These are phyloP conservation scores for Acanthopleura granulata DNA, from an alignment of 2,888 invertebrate genomes.

Conservation along the genomic window DNA sequence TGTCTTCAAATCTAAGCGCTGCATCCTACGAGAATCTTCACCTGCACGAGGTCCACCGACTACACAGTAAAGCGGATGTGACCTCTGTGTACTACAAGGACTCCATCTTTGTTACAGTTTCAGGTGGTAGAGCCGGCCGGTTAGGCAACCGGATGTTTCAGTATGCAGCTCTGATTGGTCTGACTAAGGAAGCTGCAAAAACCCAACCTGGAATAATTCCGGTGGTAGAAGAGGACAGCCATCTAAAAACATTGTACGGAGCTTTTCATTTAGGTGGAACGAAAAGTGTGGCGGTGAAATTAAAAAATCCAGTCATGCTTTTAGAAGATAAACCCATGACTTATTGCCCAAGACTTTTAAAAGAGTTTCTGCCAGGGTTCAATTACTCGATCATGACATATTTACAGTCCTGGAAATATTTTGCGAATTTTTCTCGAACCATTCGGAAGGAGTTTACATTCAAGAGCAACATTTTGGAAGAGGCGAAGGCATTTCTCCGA, in stretches of 20 bases:
- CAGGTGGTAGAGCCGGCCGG: background rate
- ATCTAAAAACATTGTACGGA: background rate
- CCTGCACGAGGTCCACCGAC: too few relatives aligned
- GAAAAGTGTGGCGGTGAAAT: background rate
- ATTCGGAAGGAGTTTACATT: slow-evolving; percentile 38
- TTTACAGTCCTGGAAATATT: slow-evolving; percentile 52
- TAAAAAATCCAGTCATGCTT: background rate
- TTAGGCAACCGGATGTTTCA: slow-evolving; percentile 19
- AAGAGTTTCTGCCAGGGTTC: background rate
- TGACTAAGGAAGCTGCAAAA: background rate
- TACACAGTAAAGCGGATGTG: too few relatives aligned
- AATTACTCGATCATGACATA: slow-evolving; percentile 26
- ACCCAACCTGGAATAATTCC: background rate
- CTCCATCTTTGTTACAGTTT: background rate
- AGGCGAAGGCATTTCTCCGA: slow-evolving; percentile 24
- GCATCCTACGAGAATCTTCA: too few relatives aligned
- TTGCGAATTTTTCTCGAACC: slow-evolving; percentile 28
- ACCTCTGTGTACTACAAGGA: too few relatives aligned
- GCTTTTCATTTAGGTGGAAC: background rate
- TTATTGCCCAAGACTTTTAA: background rate
- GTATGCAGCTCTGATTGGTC: slow-evolving; percentile 15
- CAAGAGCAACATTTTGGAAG: slow-evolving; percentile 26
- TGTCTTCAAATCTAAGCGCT: too few relatives aligned
- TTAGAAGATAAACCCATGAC: slow-evolving; percentile 4
- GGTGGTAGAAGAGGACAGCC: background rate